Conservation (phyloP, 2,113 vertebrate genomes). For the Fukomys damarensis region DNA sequence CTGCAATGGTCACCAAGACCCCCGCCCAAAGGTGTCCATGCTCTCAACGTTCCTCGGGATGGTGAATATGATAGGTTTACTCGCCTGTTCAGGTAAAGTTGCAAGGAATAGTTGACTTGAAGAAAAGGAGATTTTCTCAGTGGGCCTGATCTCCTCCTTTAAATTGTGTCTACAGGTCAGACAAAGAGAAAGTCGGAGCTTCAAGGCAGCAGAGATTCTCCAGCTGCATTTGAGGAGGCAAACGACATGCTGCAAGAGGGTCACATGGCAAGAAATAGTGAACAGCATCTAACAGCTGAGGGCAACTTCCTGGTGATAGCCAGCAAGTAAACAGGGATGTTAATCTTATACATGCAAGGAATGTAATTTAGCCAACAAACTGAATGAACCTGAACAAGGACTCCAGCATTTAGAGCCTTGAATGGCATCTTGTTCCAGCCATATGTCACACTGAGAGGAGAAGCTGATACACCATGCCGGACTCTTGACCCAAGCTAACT, state of each 20-base stretch:
- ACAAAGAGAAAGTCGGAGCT: neutral
- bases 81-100: neutral
- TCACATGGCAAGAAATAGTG: neutral
- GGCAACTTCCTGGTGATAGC: neutral
- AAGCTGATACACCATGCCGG: neutral
- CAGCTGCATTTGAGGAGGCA: neutral
- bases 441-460: neutral
- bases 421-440: neutral
- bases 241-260: neutral
- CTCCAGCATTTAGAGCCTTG: neutral
- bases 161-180: neutral
- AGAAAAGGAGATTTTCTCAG: neutral
- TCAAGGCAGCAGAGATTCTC: neutral
- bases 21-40: rapidly evolving
- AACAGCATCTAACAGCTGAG: neutral
- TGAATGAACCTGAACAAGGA: neutral
- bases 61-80: neutral
- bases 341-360: neutral
- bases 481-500: neutral
- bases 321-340: neutral
- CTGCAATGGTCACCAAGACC: neutral
- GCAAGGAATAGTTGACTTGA: neutral
- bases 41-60: neutral
- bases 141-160: neutral
- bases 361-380: neutral